Evolutionary conservation across 2,888 invertebrate species (phyloP), one percentile per base, ranked within the genome.

Genomic region (Cremastinae sp.): DNA sequence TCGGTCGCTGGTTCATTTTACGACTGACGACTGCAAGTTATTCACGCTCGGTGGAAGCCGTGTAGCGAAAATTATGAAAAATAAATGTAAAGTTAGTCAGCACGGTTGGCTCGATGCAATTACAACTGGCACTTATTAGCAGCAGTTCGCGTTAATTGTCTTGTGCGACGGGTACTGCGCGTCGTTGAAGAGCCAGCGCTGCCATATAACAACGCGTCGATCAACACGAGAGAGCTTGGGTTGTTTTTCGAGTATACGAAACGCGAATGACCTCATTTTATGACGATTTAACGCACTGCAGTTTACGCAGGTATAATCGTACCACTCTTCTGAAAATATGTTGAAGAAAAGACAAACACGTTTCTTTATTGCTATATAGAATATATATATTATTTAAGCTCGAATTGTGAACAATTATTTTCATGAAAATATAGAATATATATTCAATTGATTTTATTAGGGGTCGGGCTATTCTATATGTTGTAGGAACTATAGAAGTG

Each of bases 111-210:
- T 4, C 14, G 41, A 2, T n/a, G 56, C 22, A 56, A 62, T 74
- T 69, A 28, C 28, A 58, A 56, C 43, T 5, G 20, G 28, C 43
- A 22, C 54, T 28, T 68, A 74, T 68, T 68, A 56, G 56, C 56
- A 34, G 62, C 43, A 7, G 34, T 18, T 49, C 62, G n/a, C n/a
- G 68, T 61, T 68, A 69, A 74, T 56, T 41, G 10, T 54, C 18
- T 38, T 18, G 56, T 68, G 65, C 10, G 61, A 74, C 62, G 62
- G 34, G 12, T 9, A 14, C 5, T 5, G 28, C 12, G 12, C 28
- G 53, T 38, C 36, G 61, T 61, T 74, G 54, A 68, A 20, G 28
- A 28, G 47, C 14, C 16, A 61, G 10, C 22, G n/a, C 5, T 12
- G 49, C 41, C n/a, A n/a, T n/a, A n/a, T n/a, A 49, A 62, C 56